Conservation (phyloP, 2,797 vertebrate genomes). For the Amazonetta brasiliensis region DNA sequence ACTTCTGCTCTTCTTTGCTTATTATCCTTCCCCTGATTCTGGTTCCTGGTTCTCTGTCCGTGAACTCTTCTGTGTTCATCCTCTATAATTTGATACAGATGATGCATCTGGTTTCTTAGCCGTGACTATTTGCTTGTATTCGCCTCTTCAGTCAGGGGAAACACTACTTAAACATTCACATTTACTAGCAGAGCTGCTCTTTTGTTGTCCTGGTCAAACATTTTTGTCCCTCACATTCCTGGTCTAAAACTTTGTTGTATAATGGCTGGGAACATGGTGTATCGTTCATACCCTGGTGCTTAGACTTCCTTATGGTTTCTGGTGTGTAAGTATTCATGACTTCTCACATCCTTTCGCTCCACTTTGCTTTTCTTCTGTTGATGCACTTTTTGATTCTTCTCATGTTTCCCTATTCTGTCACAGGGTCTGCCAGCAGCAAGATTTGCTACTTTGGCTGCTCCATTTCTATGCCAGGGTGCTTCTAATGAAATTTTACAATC, state of each 20-base stretch:
- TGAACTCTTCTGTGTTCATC: neutral
- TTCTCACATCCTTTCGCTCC: neutral
- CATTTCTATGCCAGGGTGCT: neutral
- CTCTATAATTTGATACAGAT: neutral
- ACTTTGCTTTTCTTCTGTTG: neutral
- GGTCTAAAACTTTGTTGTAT: neutral
- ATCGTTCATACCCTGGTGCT: neutral
- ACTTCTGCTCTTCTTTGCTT: slow-evolving; percentile 12
- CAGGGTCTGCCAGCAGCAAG: neutral
- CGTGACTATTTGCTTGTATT: neutral
- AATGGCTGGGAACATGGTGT: neutral
- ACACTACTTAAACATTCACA: neutral
- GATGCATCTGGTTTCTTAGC: neutral
- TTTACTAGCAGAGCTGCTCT: neutral
- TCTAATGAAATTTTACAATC: neutral
- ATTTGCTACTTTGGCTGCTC: neutral
- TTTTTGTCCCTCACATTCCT: neutral
- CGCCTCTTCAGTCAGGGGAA: neutral
- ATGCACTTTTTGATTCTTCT: neutral
- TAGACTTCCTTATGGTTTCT: neutral
- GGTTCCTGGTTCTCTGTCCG: neutral
- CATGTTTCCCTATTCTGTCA: neutral
- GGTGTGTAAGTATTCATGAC: neutral
- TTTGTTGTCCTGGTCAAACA: neutral
- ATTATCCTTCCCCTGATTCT: neutral